phyloP scores from a whole-genome alignment of 1,140 invertebrate species.

The Drosophila lowei region DNA sequence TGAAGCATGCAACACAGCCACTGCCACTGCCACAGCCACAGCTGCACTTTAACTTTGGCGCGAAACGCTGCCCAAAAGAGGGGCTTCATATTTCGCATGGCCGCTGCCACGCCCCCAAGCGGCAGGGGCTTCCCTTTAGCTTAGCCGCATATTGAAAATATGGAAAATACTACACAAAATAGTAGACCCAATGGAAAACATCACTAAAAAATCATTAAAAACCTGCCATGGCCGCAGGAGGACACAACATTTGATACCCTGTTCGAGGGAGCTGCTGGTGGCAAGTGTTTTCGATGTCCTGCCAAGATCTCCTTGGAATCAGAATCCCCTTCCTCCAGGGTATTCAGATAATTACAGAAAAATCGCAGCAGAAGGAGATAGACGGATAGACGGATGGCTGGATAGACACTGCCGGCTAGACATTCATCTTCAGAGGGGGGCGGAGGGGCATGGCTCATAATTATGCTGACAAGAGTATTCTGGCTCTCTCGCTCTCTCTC shows the following conservation, averaged over 20 bases:
- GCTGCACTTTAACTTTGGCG: conserved; percentile 50
- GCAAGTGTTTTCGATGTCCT: no score
- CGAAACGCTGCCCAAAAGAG: conserved; percentile 23
- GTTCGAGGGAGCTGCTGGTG: no score
- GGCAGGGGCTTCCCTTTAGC: conserved; percentile 9
- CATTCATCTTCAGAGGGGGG: conserved; percentile 10
- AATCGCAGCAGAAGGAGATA: background rate
- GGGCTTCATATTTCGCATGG: conserved; percentile 34
- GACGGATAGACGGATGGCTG: background rate
- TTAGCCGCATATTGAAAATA: conserved; percentile 44
- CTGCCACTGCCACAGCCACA: conserved; percentile 25
- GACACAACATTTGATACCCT: no score
- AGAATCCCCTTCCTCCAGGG: no score
- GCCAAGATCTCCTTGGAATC: background rate
- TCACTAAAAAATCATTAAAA: background rate
- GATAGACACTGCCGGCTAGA: conserved; percentile 24
- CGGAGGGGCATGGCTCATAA: conserved; percentile 40
- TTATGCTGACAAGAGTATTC: conserved; percentile 76
- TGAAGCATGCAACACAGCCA: conserved; percentile 63
- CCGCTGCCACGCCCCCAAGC: conserved; percentile 57
- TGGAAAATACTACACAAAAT: conserved; percentile 23
- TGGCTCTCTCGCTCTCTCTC: background rate
- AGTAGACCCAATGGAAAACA: conserved; percentile 14
- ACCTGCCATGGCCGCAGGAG: no score
- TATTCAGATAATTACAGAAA: conserved; percentile 13